These are phyloP conservation scores for Calliphora vicina DNA, from an alignment of 1,140 invertebrate species.

Conservation along the genomic window DNA sequence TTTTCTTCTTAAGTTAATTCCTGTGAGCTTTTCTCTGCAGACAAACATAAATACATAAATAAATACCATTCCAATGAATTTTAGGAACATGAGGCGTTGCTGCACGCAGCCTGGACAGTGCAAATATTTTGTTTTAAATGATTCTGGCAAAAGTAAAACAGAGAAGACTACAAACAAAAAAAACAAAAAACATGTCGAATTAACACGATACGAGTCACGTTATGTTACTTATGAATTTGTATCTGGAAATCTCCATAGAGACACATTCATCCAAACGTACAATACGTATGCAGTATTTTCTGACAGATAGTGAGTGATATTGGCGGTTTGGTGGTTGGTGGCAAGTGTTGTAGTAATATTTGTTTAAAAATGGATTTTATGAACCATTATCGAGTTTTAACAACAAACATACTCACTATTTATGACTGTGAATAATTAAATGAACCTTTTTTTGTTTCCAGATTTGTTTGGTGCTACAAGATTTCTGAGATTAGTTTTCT, in stretches of 20 bases:
- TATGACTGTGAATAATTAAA: slow-evolving; percentile 6
- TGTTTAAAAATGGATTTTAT: slow-evolving; percentile 25
- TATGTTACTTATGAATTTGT: background rate
- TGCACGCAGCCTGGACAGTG: slow-evolving; percentile 46
- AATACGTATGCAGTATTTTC: background rate
- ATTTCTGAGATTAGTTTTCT: background rate
- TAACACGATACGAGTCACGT: slow-evolving; percentile 51
- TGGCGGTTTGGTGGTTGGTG: background rate
- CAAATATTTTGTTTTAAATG: slow-evolving; percentile 61
- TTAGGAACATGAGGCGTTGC: slow-evolving; percentile 40
- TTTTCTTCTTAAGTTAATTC: background rate
- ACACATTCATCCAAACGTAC: background rate
- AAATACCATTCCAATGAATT: slow-evolving; percentile 22
- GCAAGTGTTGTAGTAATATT: slow-evolving; percentile 24
- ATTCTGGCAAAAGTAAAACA: slow-evolving; percentile 41
- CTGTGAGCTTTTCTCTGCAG: background rate
- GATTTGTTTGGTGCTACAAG: background rate
- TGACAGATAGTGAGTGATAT: background rate
- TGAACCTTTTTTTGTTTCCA: background rate
- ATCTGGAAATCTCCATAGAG: background rate
- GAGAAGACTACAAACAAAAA: no score
- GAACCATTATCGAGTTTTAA: slow-evolving; percentile 10
- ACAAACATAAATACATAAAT: slow-evolving; percentile 1
- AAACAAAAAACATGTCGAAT: slow-evolving; percentile 60
- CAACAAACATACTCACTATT: background rate